Percentiles rank a stretch among this genome's conserved stretches.
Evolutionary conservation across 2,888 invertebrate species (phyloP).

Genomic region (Diaperis boleti): DNA sequence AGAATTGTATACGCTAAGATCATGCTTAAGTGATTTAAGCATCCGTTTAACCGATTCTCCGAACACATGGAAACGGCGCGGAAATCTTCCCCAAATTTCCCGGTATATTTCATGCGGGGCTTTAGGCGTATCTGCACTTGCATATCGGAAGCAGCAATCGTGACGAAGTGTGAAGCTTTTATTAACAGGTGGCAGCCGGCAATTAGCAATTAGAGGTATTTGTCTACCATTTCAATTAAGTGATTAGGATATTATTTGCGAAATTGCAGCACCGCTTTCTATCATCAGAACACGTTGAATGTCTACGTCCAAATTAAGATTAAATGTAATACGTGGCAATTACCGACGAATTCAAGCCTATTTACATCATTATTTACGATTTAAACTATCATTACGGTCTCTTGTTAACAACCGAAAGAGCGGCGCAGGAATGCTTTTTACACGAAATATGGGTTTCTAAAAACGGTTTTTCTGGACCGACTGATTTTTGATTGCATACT

Average conservation of each 20-base stretch:
- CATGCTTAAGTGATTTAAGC: too few relatives aligned
- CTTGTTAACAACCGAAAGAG: constrained; percentile 24
- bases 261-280: constrained; percentile 11
- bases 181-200: constrained; percentile 6
- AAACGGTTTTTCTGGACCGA: too few relatives aligned
- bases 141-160: neutral
- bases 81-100: too few relatives aligned
- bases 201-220: constrained; percentile 19
- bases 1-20: too few relatives aligned
- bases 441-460: too few relatives aligned
- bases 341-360: constrained; percentile 11
- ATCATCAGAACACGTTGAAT: neutral
- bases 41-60: too few relatives aligned
- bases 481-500: too few relatives aligned
- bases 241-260: constrained; percentile 15
- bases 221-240: constrained; percentile 20
- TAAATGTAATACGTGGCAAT: constrained; percentile 21
- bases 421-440: too few relatives aligned
- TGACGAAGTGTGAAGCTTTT: constrained; percentile 10
- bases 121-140: too few relatives aligned
- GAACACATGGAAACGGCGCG: too few relatives aligned
- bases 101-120: too few relatives aligned
- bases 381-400: constrained; percentile 25
- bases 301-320: constrained; percentile 9
- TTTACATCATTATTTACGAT: constrained; percentile 28